phyloP scores from a whole-genome alignment of 2,797 vertebrate species.

The Vipera latastei region DNA sequence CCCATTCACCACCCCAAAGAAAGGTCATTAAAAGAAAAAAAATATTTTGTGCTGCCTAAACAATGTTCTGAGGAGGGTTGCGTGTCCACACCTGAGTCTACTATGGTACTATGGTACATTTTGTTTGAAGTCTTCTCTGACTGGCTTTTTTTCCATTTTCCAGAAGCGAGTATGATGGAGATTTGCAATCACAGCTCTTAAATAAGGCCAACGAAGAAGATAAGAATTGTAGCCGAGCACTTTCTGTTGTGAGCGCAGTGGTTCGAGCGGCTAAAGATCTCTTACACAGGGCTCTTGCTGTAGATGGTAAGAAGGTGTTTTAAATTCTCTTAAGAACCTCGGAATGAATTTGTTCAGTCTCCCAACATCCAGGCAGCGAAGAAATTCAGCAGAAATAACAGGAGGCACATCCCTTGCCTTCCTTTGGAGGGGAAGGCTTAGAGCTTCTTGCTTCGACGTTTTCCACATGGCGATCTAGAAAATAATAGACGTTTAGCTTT shows the following conservation, averaged over 20 bases:
- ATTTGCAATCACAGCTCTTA: conserved; percentile 93
- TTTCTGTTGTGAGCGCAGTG: conserved; percentile 96
- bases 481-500: not conserved
- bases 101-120: not conserved
- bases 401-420: not conserved
- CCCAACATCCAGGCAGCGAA: not conserved
- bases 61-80: not conserved
- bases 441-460: not conserved
- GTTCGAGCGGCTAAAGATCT: conserved; percentile 95
- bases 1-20: not conserved
- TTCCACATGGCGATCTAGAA: not conserved
- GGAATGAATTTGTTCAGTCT: not conserved
- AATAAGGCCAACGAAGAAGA: conserved; percentile 99
- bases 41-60: not conserved
- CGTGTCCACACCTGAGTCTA: not conserved
- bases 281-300: conserved; percentile 94
- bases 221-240: conserved; percentile 94
- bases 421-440: not conserved
- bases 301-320: conserved; percentile 85
- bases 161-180: conserved; percentile 97
- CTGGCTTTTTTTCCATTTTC: conserved; percentile 35
- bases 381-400: not conserved
- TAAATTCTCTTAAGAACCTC: not conserved
- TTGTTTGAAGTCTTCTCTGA: not conserved
- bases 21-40: not conserved